These are phyloP conservation scores for Amphiduros pacificus DNA, from an alignment of 2,888 invertebrate genomes.

Conservation along the genomic window DNA sequence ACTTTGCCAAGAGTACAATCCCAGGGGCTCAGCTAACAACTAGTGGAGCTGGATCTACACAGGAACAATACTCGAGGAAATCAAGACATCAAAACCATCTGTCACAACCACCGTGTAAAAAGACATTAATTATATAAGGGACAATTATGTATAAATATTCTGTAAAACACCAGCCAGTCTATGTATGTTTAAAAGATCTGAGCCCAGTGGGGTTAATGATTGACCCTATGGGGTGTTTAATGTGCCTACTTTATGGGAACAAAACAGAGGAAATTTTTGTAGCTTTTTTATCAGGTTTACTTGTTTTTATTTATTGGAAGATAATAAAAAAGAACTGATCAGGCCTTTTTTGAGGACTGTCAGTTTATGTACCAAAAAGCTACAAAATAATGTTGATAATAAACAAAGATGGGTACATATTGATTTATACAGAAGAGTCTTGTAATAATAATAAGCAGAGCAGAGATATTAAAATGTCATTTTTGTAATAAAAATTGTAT, in stretches of 20 bases:
- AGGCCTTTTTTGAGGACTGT: constrained; percentile 10
- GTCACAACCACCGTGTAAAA: too few relatives aligned
- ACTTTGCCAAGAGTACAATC: too few relatives aligned
- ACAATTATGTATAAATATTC: neutral
- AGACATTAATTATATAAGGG: neutral
- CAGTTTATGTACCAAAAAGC: constrained; percentile 15
- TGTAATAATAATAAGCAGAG: constrained; percentile 13
- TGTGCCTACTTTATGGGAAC: constrained; percentile 22
- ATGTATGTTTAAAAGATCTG: constrained; percentile 11
- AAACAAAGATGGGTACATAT: constrained; percentile 14
- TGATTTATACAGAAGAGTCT: constrained; percentile 17
- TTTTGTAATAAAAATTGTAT: constrained; percentile 21
- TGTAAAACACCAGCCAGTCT: neutral
- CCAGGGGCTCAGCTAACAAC: too few relatives aligned
- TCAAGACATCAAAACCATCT: too few relatives aligned
- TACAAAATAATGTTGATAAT: constrained; percentile 14
- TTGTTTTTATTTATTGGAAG: constrained; percentile 21
- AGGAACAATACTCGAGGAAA: too few relatives aligned
- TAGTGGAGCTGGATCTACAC: too few relatives aligned
- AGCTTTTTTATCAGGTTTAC: constrained; percentile 22
- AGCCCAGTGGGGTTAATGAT: neutral
- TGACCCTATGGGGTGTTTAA: constrained; percentile 4
- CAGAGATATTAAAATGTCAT: constrained; percentile 22
- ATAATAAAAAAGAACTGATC: too few relatives aligned
- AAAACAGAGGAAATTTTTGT: constrained; percentile 19